phyloP scores from a whole-genome alignment of 2,797 vertebrate species.

The Gorsachius magnificus region DNA sequence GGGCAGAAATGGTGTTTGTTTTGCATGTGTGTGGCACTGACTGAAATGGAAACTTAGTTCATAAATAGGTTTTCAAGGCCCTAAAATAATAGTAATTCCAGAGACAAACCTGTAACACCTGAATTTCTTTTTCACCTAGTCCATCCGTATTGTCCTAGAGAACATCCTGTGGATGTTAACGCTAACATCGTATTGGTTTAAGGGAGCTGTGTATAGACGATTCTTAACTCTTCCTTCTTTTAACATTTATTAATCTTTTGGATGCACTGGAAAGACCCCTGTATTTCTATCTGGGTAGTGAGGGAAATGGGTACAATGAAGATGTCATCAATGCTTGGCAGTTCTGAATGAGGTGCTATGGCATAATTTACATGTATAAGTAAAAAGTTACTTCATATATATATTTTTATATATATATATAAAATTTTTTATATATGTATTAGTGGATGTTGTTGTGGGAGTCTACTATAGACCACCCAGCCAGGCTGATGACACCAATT shows the following conservation, averaged over 20 bases:
- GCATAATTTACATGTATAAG: neutral
- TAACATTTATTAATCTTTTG: neutral
- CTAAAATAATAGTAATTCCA: neutral
- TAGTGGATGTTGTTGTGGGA: neutral
- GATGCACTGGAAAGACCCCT: neutral
- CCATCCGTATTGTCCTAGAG: neutral
- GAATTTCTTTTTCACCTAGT: neutral
- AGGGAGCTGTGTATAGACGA: neutral
- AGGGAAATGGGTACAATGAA: neutral
- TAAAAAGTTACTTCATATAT: neutral
- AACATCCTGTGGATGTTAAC: neutral
- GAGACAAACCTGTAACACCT: neutral
- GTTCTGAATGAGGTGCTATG: neutral
- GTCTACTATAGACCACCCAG: neutral
- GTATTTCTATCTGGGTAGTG: neutral
- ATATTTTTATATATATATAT: no score
- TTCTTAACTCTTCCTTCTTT: neutral
- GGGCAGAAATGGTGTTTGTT: neutral
- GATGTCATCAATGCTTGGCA: neutral
- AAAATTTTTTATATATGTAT: neutral
- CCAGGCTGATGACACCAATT: neutral
- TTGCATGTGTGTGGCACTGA: neutral
- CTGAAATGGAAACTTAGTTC: neutral
- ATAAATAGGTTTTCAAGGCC: neutral
- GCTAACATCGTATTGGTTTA: neutral